Conservation (phyloP, 2,113 vertebrate genomes). For the Prolemur simus region DNA sequence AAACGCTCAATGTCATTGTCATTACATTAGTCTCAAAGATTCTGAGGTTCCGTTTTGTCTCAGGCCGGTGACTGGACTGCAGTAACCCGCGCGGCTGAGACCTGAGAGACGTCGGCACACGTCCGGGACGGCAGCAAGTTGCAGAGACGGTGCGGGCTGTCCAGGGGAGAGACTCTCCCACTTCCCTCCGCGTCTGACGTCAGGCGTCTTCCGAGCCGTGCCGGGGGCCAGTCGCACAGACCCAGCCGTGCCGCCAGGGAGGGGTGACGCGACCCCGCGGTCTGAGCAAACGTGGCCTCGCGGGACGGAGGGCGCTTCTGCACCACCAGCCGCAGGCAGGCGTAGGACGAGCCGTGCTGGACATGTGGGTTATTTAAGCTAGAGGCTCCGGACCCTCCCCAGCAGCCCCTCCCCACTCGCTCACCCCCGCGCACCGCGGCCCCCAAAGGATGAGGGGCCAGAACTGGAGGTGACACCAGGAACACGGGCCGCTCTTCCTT, state of each 20-base stretch:
- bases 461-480: accelerated
- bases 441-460: no score
- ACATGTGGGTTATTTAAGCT: no score
- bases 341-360: accelerated
- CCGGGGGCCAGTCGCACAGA: background rate
- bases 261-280: background rate
- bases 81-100: no score
- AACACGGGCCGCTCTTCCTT: no score
- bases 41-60: background rate
- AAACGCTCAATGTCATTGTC: background rate
- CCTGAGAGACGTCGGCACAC: accelerated
- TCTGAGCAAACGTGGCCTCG: no score
- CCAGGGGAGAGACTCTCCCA: accelerated
- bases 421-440: background rate
- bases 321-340: background rate
- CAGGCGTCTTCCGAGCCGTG: no score
- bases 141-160: accelerated
- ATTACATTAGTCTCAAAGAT: background rate
- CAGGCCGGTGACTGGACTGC: accelerated
- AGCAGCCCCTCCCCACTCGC: background rate
- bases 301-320: accelerated
- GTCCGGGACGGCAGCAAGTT: background rate
- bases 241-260: background rate
- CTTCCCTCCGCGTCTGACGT: background rate
- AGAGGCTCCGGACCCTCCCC: no score